Evolutionary conservation across 2,888 invertebrate genomes (phyloP), one percentile per base, ranked within the genome.

Genomic region (Clistopyga incitator): DNA sequence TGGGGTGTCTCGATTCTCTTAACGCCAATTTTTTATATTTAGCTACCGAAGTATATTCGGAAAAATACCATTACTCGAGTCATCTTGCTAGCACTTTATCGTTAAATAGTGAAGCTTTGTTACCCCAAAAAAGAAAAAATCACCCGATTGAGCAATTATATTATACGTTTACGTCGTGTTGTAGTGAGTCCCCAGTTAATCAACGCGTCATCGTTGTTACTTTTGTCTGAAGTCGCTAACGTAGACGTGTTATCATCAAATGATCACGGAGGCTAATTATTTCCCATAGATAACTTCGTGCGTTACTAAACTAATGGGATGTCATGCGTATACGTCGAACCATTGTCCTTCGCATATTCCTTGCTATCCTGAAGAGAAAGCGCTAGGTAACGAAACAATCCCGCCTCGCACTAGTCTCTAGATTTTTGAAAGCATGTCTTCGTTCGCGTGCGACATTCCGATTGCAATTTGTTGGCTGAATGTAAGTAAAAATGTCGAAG

Each of bases 21-120:
- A 50, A 59, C 72, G 18, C 64, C 77, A 77, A 59, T 56, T 82
- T 78, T 82, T 78, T 61, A 70, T 74, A 82, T 78, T 54, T 65
- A 70, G 54, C 52, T 42, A 65, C 56, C 54, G 75, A 78, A 20
- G n/a, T 70, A 75, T 76, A 80, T 74, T 74, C 45, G 34, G 34
- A 45, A 76, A 29, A 59, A 56, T 61, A 71, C 71, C 8, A 50
- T 75, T 64, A 47, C 13, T 64, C 20, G 38, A 56, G 18, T 56
- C 20, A 64, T 38, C 50, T 64, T 23, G 47, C 29, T 52, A 18
- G 72, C 59, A 72, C 45, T 72, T 25, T 59, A 56, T 45, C 23
- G 38, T 71, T 23, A 15, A 71, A 59, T 45, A 42, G 29, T 25
- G 11, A 56, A 59, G 25, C 38, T 42, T 23, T 70, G 6, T 20